Conservation (phyloP, 2,797 vertebrate genomes). For the Melanotaenia trifasciata region DNA sequence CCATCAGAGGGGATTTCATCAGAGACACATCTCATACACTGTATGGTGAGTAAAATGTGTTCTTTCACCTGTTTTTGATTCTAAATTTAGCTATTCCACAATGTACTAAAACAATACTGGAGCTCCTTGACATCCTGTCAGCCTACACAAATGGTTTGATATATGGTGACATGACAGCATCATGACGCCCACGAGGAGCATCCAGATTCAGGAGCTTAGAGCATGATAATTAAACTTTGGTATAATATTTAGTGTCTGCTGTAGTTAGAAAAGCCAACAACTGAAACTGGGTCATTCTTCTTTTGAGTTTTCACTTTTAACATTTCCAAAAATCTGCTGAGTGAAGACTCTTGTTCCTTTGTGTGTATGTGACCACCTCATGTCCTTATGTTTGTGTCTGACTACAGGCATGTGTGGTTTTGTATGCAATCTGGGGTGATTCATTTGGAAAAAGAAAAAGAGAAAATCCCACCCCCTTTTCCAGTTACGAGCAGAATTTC, state of each 20-base stretch:
- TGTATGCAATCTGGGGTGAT: slow-evolving; percentile 43
- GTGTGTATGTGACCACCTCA: not conserved
- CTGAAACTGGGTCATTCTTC: slow-evolving; percentile 10
- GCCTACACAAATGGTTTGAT: not conserved
- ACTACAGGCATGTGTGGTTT: slow-evolving; percentile 20
- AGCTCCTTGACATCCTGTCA: not conserved
- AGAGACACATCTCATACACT: slow-evolving; percentile 26
- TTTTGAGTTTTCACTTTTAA: not conserved
- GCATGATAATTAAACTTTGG: not conserved
- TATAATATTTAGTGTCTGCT: not conserved
- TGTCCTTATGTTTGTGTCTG: slow-evolving; percentile 32
- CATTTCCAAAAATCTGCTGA: slow-evolving; percentile 1
- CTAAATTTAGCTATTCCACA: not conserved
- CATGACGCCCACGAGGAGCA: slow-evolving; percentile 28
- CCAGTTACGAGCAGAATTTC: slow-evolving; percentile 54
- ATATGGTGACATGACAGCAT: slow-evolving; percentile 28
- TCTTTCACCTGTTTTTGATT: not conserved
- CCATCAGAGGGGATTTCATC: slow-evolving; percentile 26
- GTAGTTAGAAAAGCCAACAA: not conserved
- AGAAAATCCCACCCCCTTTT: slow-evolving; percentile 21
- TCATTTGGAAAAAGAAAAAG: slow-evolving; percentile 27
- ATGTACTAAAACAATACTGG: not conserved
- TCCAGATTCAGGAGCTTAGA: slow-evolving; percentile 1
- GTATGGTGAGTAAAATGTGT: slow-evolving; percentile 63
- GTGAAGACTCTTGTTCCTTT: not conserved